Evolutionary conservation across 2,797 vertebrate genomes (phyloP), one percentile per base, ranked within the genome.

Genomic region (Avahi laniger): DNA sequence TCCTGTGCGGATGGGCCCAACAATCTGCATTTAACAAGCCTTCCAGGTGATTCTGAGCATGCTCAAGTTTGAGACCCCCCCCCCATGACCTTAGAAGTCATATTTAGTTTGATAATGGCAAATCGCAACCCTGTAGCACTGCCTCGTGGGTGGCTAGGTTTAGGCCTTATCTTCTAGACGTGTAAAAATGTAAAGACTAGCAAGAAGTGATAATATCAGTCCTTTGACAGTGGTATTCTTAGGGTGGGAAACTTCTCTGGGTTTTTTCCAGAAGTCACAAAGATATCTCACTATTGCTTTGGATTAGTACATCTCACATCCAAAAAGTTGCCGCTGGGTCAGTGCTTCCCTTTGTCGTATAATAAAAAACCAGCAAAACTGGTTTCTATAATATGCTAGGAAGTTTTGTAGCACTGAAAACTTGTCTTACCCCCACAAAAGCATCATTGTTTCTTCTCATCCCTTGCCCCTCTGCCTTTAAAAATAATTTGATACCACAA

Each of bases 361-460:
- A 97, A 93, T 96, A 95, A 97, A 94, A 97, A 98, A 95, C 89
- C 91, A 95, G 95, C 84, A 93, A 94, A 95, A 96, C 97, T 87
- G 91, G 97, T 97, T 97, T 93, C 83, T 50, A 5, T 90, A 87
- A 97, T 94, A 90, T 63, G 91, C 91, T 95, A 78, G 70, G 75
- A 96, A 94, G 91, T 91, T 95, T 41, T 78, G 79, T 81, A 50
- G 88, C 78, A 28, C 15, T 52, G 93, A 93, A 91, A 59, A 83
- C 90, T 82, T 95, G 85, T 80, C 94, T 94, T 87, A 59, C 54
- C 52, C 59, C 93, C n/a, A 98, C 95, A 97, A 97, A 96, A 89
- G 92, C 67, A 75, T 78, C 76, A 91, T 96, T 96, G 97, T 97
- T 96, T 70, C 86, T 50, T 91, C 82, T 89, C 79, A 54, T 90